A percentile compares a stretch with the other conserved stretches of the same genome.
These are phyloP conservation scores for Pomatorhinus ruficollis DNA, from an alignment of 2,113 vertebrate species.

Conservation along the genomic window DNA sequence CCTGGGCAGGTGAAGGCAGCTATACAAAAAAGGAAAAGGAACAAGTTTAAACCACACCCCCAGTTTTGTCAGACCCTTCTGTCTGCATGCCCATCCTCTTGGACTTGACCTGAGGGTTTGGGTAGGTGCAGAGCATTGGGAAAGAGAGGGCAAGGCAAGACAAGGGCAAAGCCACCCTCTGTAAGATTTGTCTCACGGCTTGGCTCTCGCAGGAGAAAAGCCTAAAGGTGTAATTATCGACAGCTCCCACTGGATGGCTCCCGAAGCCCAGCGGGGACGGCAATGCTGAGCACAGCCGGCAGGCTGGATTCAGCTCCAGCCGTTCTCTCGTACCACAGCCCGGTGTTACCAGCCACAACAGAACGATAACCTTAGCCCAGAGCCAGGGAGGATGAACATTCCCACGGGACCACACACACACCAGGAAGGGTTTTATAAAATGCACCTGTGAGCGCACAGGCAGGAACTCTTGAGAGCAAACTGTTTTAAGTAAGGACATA, in stretches of 20 bases:
- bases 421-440: neutral
- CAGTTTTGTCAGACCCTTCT: neutral
- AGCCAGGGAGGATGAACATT: neutral
- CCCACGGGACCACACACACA: neutral
- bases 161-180: too few species aligned
- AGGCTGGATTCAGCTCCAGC: neutral
- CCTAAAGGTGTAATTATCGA: neutral
- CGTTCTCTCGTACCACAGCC: neutral
- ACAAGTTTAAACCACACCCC: neutral
- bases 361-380: neutral
- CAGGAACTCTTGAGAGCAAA: neutral
- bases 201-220: neutral
- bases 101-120: neutral
- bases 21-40: too few species aligned
- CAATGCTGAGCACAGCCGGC: neutral
- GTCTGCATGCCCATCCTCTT: too few species aligned
- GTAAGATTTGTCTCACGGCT: neutral
- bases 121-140: neutral
- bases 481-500: too few species aligned
- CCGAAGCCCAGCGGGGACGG: neutral
- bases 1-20: neutral
- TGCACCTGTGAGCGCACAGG: neutral
- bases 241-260: neutral
- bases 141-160: neutral
- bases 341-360: neutral